Percentiles rank a stretch among this genome's conserved stretches.
Conservation (phyloP, 2,797 vertebrate species). For the Hydrolagus colliei region DNA sequence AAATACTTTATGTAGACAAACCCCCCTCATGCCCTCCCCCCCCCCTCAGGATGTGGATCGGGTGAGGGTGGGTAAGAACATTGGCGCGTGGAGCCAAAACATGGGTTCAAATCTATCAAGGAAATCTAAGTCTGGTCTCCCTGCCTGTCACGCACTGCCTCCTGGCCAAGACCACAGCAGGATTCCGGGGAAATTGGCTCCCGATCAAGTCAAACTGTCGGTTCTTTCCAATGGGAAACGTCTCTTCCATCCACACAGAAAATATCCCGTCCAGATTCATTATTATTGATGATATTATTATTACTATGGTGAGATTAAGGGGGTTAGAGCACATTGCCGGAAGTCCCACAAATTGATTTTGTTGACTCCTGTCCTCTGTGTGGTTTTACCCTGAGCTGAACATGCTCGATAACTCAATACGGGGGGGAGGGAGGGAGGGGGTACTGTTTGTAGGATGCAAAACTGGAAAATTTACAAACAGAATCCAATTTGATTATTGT, state of each 20-base stretch:
- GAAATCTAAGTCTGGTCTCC: not conserved
- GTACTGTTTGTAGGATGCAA: too few species aligned
- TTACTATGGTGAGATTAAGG: not conserved
- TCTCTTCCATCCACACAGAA: not conserved
- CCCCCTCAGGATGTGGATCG: not conserved
- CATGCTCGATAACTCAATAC: too few species aligned
- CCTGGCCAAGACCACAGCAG: not conserved
- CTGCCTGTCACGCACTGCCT: not conserved
- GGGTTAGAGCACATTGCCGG: not conserved
- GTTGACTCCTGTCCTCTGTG: too few species aligned
- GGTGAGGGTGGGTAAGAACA: not conserved
- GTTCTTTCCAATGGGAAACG: not conserved
- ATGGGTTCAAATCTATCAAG: not conserved
- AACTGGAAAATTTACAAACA: too few species aligned
- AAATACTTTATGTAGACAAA: not conserved
- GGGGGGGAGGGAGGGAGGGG: too few species aligned
- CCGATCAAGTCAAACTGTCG: not conserved
- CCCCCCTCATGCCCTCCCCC: not conserved
- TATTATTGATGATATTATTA: not conserved
- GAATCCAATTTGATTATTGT: too few species aligned
- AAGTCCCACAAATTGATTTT: too few species aligned
- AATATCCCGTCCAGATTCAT: too few species aligned
- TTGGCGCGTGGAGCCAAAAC: not conserved
- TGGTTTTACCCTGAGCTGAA: too few species aligned
- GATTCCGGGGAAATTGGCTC: not conserved